These are phyloP conservation scores for Crotalus helleri DNA, from an alignment of 2,113 vertebrate species.

Conservation along the genomic window DNA sequence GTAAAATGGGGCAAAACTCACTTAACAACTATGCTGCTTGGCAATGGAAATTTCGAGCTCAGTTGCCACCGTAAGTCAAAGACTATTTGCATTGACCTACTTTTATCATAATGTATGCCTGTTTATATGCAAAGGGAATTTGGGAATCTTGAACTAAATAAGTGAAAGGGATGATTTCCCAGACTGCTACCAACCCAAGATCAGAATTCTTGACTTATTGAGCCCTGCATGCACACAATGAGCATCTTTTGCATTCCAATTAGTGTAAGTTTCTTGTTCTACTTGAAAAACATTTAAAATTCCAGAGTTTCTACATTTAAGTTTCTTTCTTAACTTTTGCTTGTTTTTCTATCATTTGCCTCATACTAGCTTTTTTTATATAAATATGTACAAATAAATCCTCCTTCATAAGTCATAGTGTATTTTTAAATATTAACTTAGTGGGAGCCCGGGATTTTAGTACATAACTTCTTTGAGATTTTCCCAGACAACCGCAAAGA, in stretches of 20 bases:
- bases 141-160: neutral
- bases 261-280: neutral
- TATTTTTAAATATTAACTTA: neutral
- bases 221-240: neutral
- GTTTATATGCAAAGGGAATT: neutral
- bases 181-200: neutral
- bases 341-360: neutral
- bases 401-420: neutral
- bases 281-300: neutral
- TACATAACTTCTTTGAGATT: neutral
- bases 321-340: neutral
- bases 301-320: neutral
- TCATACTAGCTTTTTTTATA: neutral
- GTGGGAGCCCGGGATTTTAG: neutral
- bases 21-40: neutral
- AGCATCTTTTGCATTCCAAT: neutral
- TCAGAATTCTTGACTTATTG: neutral
- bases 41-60: neutral
- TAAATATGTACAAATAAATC: neutral
- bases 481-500: neutral
- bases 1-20: neutral
- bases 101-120: neutral
- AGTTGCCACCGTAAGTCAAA: neutral
- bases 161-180: neutral
- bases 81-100: neutral